Conservation (phyloP, 2,888 invertebrate species). For the Mesodorylaimus sp. region DNA sequence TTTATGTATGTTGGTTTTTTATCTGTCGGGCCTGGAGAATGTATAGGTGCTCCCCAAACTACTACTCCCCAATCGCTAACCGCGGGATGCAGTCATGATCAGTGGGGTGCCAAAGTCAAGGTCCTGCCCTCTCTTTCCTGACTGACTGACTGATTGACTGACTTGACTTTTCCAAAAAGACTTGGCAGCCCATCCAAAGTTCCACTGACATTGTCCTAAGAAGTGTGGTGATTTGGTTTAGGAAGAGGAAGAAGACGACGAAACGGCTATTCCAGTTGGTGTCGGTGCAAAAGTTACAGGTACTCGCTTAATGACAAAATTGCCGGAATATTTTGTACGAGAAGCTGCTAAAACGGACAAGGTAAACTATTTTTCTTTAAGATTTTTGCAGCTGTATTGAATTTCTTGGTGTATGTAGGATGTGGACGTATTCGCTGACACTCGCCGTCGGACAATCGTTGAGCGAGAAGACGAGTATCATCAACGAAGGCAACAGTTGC, state of each 20-base stretch:
- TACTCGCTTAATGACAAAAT: slow-evolving; percentile 16
- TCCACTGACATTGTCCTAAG: neutral
- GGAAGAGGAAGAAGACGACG: slow-evolving; percentile 18
- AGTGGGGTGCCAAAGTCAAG: neutral
- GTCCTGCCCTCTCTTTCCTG: too few species aligned
- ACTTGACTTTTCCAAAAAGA: too few species aligned
- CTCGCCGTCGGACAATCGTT: slow-evolving; percentile 71
- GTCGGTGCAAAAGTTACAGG: too few species aligned
- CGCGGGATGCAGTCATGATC: too few species aligned
- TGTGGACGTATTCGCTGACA: slow-evolving; percentile 22
- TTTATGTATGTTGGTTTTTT: too few species aligned
- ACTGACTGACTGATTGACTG: too few species aligned
- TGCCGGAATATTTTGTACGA: slow-evolving; percentile 18
- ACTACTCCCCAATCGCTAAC: too few species aligned
- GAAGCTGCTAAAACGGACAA: slow-evolving; percentile 20
- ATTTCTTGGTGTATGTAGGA: slow-evolving; percentile 10
- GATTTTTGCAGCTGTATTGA: neutral
- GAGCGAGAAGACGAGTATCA: slow-evolving; percentile 94
- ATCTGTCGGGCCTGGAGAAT: too few species aligned
- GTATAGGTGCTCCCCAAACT: too few species aligned
- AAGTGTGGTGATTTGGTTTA: neutral
- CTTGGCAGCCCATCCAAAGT: too few species aligned
- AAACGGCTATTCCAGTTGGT: too few species aligned
- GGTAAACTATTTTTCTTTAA: slow-evolving; percentile 12
- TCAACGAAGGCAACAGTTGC: slow-evolving; percentile 58